A percentile compares a stretch with the other conserved stretches of the same genome.
Conservation (phyloP, 2,113 vertebrate genomes). For the Eulemur macaco region DNA sequence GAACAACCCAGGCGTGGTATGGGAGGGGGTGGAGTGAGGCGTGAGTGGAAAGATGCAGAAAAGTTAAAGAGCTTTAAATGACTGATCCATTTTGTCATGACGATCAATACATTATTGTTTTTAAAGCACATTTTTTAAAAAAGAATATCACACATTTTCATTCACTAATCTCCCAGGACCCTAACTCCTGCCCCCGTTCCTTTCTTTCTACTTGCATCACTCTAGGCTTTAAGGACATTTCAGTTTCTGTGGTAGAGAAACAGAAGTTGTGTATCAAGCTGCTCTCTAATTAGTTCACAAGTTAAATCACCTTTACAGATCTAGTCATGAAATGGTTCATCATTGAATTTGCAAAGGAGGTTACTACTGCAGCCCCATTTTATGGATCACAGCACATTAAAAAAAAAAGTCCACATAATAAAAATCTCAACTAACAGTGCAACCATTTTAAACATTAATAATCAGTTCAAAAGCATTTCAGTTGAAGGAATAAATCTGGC, state of each 20-base stretch:
- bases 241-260: not conserved
- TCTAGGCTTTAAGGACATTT: constrained; percentile 31
- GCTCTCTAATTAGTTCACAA: not conserved
- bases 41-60: constrained; percentile 86
- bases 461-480: constrained; percentile 14
- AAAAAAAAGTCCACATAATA: not conserved
- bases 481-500: not conserved
- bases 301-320: constrained; percentile 45
- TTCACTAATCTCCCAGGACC: not conserved
- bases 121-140: constrained; percentile 61
- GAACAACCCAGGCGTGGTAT: constrained; percentile 85
- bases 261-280: not conserved
- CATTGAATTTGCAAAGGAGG: constrained; percentile 30
- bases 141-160: not conserved
- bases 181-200: not conserved
- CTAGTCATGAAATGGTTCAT: not conserved
- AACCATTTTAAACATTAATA: constrained; percentile 33
- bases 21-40: constrained; percentile 83
- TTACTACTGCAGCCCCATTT: not conserved
- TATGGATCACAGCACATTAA: not conserved
- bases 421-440: not conserved
- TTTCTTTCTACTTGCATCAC: not conserved
- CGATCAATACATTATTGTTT: constrained; percentile 66
- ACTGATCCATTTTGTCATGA: constrained; percentile 75
- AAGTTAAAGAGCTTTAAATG: constrained; percentile 86